Conservation (phyloP, 2,888 invertebrate species). For the Drosophila prostipennis region DNA sequence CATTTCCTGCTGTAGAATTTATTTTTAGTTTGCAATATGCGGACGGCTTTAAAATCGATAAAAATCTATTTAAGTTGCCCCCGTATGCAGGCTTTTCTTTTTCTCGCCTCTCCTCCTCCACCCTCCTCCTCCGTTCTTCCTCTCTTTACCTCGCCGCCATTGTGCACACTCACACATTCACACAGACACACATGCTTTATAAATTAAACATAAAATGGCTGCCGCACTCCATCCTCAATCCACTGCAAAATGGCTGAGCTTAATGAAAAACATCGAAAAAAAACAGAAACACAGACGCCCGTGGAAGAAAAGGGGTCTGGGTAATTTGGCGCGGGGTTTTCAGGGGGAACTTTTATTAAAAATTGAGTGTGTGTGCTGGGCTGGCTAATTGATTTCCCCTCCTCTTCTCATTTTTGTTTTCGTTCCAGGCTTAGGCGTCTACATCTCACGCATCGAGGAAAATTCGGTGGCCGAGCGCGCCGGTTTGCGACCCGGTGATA, state of each 20-base stretch:
- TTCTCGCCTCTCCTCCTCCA: neutral
- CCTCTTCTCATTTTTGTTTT: neutral
- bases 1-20: constrained; percentile 53
- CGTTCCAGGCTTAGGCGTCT: constrained; percentile 92
- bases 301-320: constrained; percentile 6
- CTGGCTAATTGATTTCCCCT: constrained; percentile 67
- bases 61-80: constrained; percentile 72
- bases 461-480: constrained; percentile 95
- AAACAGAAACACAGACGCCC: constrained; percentile 7
- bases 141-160: constrained; percentile 17
- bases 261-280: constrained; percentile 46
- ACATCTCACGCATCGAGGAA: constrained; percentile 95
- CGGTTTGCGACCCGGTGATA: constrained; percentile 95
- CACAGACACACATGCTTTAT: constrained; percentile 56
- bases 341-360: constrained; percentile 57
- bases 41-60: constrained; percentile 72
- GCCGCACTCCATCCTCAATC: constrained; percentile 43
- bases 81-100: constrained; percentile 30
- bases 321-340: constrained; percentile 9
- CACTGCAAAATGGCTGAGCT: constrained; percentile 59
- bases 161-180: constrained; percentile 26
- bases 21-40: constrained; percentile 72
- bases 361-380: constrained; percentile 47
- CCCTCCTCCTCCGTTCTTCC: neutral
- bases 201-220: constrained; percentile 72